phyloP scores from a whole-genome alignment of 1,140 invertebrate genomes.

The Cardiocondyla obscurior region DNA sequence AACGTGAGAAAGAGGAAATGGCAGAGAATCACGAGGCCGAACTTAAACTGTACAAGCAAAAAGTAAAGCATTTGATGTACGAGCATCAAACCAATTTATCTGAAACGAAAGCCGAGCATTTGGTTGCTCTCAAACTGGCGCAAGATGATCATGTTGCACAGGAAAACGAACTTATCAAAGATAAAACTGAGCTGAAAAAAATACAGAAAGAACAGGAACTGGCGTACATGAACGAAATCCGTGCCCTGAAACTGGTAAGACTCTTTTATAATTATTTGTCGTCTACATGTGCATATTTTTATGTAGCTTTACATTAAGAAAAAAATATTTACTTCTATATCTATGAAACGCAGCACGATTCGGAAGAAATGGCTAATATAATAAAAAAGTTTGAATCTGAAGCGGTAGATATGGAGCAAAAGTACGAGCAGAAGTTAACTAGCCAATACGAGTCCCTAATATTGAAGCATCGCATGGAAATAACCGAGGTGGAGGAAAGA shows the following conservation, averaged over 20 bases:
- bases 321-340: background rate
- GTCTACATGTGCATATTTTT: background rate
- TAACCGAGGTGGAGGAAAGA: constrained; percentile 94
- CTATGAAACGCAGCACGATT: constrained; percentile 65
- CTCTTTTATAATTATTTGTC: background rate
- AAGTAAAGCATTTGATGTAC: constrained; percentile 96
- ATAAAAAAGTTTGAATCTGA: constrained; percentile 90
- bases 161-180: constrained; percentile 90
- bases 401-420: constrained; percentile 90
- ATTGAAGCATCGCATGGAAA: constrained; percentile 90
- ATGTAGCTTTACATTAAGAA: background rate
- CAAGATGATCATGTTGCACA: constrained; percentile 90
- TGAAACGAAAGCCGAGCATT: constrained; percentile 90
- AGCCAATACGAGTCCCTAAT: constrained; percentile 90
- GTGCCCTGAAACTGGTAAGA: constrained; percentile 86
- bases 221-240: constrained; percentile 87
- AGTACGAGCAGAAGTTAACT: constrained; percentile 91
- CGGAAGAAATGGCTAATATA: constrained; percentile 87
- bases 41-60: constrained; percentile 95
- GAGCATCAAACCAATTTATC: constrained; percentile 94
- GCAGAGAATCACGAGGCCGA: constrained; percentile 94
- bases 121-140: constrained; percentile 89
- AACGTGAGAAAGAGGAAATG: constrained; percentile 94
- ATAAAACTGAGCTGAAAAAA: constrained; percentile 91
- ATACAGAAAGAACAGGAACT: constrained; percentile 90